Evolutionary conservation across 2,888 invertebrate genomes (phyloP).

Genomic region (Psylliodes chrysocephalus): DNA sequence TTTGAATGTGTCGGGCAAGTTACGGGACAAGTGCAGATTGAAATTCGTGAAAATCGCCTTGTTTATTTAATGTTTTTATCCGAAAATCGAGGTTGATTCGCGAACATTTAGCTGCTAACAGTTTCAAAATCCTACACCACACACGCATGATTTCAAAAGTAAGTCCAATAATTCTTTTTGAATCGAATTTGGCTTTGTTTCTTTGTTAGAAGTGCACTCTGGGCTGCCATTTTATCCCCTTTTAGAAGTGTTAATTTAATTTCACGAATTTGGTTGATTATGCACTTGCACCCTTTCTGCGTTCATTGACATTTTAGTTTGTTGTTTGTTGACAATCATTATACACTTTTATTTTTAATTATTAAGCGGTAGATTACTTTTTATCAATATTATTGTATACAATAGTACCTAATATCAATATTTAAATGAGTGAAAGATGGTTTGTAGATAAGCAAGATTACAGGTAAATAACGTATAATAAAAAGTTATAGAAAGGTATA

Average conservation of each 20-base stretch:
- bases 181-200: conserved; percentile 43
- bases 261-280: conserved; percentile 9
- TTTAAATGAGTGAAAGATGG: conserved; percentile 3
- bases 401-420: conserved; percentile 19
- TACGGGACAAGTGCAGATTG: conserved; percentile 48
- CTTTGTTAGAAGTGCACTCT: conserved; percentile 53
- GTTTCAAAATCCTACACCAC: conserved; percentile 42
- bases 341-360: conserved; percentile 1
- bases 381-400: conserved; percentile 15
- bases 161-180: conserved; percentile 46
- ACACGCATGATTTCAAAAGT: conserved; percentile 57
- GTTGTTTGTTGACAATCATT: not conserved
- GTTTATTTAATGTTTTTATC: conserved; percentile 51
- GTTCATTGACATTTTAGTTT: not conserved
- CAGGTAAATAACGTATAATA: not conserved
- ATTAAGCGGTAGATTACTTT: conserved; percentile 5
- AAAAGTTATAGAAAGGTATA: not conserved
- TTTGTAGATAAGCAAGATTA: not conserved
- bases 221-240: conserved; percentile 58
- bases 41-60: conserved; percentile 53
- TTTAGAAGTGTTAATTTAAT: conserved; percentile 29
- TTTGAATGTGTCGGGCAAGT: conserved; percentile 36
- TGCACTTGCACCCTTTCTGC: conserved; percentile 11
- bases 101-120: conserved; percentile 50
- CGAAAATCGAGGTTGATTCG: conserved; percentile 54